Percentiles rank a stretch among this genome's conserved stretches.
phyloP scores from a whole-genome alignment of 2,888 invertebrate genomes.

The Ormia ochracea region DNA sequence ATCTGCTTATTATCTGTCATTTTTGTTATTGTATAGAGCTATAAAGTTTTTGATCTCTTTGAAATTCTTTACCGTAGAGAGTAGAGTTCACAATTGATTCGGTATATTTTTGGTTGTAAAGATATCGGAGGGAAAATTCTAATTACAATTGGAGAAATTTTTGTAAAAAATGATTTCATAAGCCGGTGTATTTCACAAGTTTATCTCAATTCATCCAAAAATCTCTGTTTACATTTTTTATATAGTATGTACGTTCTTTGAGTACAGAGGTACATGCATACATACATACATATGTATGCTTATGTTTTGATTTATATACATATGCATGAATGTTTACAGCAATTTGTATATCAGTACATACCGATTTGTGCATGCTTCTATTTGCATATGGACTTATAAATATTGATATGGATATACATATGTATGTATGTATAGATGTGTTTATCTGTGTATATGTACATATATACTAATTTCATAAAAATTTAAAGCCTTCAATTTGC shows the following conservation, averaged over 20 bases:
- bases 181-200: slow-evolving; percentile 33
- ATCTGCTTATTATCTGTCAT: slow-evolving; percentile 37
- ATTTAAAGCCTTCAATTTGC: no score
- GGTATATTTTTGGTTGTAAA: slow-evolving; percentile 24
- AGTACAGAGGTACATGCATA: neutral
- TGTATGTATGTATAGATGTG: no score
- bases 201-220: slow-evolving; percentile 38
- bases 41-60: slow-evolving; percentile 48
- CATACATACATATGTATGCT: no score
- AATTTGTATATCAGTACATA: no score
- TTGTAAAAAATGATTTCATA: neutral
- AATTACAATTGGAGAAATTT: slow-evolving; percentile 51
- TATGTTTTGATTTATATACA: no score
- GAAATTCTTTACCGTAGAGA: slow-evolving; percentile 23
- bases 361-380: no score
- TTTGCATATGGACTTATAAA: no score
- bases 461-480: no score
- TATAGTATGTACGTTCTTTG: neutral
- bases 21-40: slow-evolving; percentile 18
- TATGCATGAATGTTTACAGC: no score
- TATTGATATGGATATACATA: no score
- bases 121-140: slow-evolving; percentile 39
- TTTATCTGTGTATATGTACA: no score
- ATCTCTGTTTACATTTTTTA: slow-evolving; percentile 51
- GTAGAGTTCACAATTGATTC: slow-evolving; percentile 17